Evolutionary conservation across 2,888 invertebrate species (phyloP), one percentile per base, ranked within the genome.

Genomic region (Abrostola tripartita): DNA sequence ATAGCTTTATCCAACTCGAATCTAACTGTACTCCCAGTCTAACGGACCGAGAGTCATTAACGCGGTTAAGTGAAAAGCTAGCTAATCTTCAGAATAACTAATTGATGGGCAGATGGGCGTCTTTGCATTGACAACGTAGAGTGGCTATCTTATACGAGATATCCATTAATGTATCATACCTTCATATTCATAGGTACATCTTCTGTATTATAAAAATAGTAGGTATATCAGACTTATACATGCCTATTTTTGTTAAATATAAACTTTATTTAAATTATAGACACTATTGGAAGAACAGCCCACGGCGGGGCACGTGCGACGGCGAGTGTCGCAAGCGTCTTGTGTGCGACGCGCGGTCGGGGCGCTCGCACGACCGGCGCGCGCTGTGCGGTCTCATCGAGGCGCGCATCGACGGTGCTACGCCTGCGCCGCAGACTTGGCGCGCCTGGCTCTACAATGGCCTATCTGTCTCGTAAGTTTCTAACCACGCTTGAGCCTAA

Each of bases 241-340:
- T 24, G 24, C 24, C 40, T 40, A 10, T 7, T 40, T 9, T 40
- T 9, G 24, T 35, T 9, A 10, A 24, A 10, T 50, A 51, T 24
- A 24, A 24, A 24, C 24, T 24, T 24, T 24, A 24, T 24, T 24
- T 24, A 24, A 24, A 24, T 24, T 24, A 24, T 82, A 98, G 98
- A 84, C 96, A 98, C 88, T 98, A 98, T 88, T 98, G 98, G 96
- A 98, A 98, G 91, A 98, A 97, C 86, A 98, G 98, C 64, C 98
- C 98, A 0, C 97, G 97, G 0, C 96, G 97, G 47, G 97, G 98
- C 9, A 88, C 94, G 0, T 98, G 98, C 87, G 97, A 98, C 89
- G 96, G 97, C 7, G 97, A 97, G 78, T 98, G 98, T 83, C 97
- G 97, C 71, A 98, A 98, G 89, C 95, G 98, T 51, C 95, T 98